phyloP scores from a whole-genome alignment of 2,113 vertebrate genomes.

The Euleptes europaea region DNA sequence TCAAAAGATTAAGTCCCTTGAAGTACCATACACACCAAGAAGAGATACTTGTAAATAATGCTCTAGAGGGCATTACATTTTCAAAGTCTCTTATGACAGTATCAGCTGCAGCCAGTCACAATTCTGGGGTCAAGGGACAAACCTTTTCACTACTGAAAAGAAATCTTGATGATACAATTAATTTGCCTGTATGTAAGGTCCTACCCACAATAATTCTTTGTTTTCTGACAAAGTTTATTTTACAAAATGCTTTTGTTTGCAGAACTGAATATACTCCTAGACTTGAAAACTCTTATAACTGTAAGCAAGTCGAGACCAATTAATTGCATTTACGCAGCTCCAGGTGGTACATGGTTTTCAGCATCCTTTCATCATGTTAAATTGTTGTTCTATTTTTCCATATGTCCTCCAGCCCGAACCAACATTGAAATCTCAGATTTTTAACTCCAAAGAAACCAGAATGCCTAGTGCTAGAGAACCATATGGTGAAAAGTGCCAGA shows the following conservation, averaged over 20 bases:
- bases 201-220: not conserved
- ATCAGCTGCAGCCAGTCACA: not conserved
- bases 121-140: not conserved
- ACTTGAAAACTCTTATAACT: not conserved
- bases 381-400: constrained; percentile 15
- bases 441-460: not conserved
- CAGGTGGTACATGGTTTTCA: not conserved
- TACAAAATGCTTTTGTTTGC: not conserved
- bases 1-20: not conserved
- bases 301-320: not conserved
- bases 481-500: not conserved
- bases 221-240: not conserved
- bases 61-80: not conserved
- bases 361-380: constrained; percentile 16
- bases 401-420: not conserved
- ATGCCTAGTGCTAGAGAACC: not conserved
- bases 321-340: not conserved
- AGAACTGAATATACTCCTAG: not conserved
- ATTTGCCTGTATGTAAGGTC: not conserved
- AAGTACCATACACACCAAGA: not conserved
- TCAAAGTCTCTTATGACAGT: not conserved
- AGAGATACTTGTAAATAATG: not conserved
- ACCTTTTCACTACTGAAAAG: not conserved
- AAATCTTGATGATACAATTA: not conserved
- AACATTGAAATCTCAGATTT: not conserved